Evolutionary conservation across 2,113 vertebrate species (phyloP), one percentile per base, ranked within the genome.

Genomic region (Megaceryle torquata): DNA sequence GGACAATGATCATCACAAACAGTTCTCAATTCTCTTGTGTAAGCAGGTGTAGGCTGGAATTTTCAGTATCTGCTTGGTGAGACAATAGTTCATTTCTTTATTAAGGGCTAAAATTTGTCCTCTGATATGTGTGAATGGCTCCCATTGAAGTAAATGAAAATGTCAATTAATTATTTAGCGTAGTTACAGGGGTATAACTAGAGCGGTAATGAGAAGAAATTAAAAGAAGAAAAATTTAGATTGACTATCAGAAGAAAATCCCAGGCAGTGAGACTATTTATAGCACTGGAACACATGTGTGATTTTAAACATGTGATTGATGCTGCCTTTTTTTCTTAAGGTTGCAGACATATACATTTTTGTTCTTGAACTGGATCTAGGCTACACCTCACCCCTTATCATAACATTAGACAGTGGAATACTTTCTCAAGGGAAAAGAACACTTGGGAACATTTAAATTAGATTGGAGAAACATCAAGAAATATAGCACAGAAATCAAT

Each of bases 401-500:
- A 51, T 78, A 83, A 81, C 43, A 48, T 93, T 83, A 95, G 71
- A 60, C 29, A 63, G 37, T 74, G 35, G 53, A 86, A 77, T 83
- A 80, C 90, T 91, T 95, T 96, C 95, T 95, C 88, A 70, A 68
- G 76, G 75, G 93, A 88, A 77, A 86, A 86, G 46, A 96, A 64
- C 76, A 81, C 89, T 95, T 83, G 88, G 88, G 85, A 94, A 91
- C 68, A 96, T 86, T 94, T 83, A 96, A 93, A 94, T 76, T 96
- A 94, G 65, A 69, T 71, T 91, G 72, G 64, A 86, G 53, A 84
- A 94, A 90, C 90, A 86, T 76, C 88, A 95, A 88, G 90, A 95
- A 96, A 95, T 86, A 96, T 24, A 92, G 63, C 76, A 81, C 18
- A 71, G 82, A 96, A 96, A 97, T 96, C 93, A 96, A 93, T 94